Evolutionary conservation across 2,113 vertebrate species (phyloP).

Genomic region (Pelecanoides urinatrix): DNA sequence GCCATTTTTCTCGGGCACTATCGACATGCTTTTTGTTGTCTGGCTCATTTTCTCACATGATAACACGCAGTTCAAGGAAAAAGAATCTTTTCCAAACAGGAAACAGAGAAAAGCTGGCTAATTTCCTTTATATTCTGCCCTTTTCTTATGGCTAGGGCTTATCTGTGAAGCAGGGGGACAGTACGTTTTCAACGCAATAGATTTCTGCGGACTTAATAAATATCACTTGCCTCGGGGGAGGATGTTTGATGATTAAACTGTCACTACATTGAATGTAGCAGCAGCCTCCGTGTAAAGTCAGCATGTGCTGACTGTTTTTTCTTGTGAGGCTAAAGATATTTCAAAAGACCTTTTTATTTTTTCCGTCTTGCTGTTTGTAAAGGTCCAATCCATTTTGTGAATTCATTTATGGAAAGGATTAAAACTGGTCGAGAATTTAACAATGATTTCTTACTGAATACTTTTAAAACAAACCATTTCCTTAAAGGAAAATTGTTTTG

Average conservation of each 20-base stretch:
- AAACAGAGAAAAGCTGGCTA: conserved; percentile 10
- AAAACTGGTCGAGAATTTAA: background rate
- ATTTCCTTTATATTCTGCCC: background rate
- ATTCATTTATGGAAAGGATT: background rate
- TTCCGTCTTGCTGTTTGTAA: background rate
- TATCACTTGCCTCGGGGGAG: background rate
- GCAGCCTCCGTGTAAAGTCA: background rate
- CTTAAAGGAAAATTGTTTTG: background rate
- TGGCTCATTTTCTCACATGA: background rate
- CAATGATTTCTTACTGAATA: background rate
- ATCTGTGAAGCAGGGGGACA: background rate
- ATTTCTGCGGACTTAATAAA: background rate
- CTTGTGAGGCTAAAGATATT: background rate
- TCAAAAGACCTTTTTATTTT: background rate
- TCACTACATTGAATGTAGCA: accelerated
- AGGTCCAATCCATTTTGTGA: background rate
- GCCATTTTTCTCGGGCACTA: accelerated
- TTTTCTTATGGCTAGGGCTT: background rate
- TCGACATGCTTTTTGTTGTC: background rate
- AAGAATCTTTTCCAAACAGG: background rate
- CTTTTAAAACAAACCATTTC: background rate
- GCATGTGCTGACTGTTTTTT: background rate
- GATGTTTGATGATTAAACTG: background rate
- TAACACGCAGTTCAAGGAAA: conserved; percentile 10
- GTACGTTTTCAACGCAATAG: background rate